Conservation (phyloP, 2,113 vertebrate genomes). For the Cathartes aura region DNA sequence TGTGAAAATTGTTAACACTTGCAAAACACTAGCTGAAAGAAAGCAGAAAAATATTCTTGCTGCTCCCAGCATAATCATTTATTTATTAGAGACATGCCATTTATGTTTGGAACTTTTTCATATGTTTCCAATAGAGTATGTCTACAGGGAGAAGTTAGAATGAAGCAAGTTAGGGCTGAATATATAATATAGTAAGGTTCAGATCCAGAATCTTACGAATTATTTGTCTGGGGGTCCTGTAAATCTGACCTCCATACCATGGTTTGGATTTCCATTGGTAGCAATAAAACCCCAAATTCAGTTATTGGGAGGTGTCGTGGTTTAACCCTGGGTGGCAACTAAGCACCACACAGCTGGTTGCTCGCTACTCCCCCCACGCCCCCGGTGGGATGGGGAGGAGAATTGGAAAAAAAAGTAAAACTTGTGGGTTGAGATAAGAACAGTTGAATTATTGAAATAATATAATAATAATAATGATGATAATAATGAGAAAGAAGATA, state of each 20-base stretch:
- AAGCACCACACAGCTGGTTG: too few relatives aligned
- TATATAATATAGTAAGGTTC: neutral
- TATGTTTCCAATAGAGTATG: constrained; percentile 5
- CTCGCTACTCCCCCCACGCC: too few relatives aligned
- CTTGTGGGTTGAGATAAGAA: too few relatives aligned
- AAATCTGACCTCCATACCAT: neutral
- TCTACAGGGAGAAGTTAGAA: neutral
- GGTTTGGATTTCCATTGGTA: neutral
- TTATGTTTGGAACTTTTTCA: constrained; percentile 31
- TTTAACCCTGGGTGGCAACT: too few relatives aligned
- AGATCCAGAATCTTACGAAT: neutral
- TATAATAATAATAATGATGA: too few relatives aligned
- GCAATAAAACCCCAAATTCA: neutral
- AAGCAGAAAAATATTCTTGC: constrained; percentile 42
- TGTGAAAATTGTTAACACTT: constrained; percentile 49
- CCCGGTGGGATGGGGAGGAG: too few relatives aligned
- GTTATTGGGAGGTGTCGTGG: neutral
- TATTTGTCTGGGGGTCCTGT: neutral
- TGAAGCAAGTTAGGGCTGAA: neutral
- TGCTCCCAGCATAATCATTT: constrained; percentile 12
- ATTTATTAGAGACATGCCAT: constrained; percentile 33
- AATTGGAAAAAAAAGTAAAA: too few relatives aligned
- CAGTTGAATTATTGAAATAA: too few relatives aligned
- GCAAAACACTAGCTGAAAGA: constrained; percentile 34
- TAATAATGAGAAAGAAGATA: too few relatives aligned